Base-by-base conservation (phyloP, 2,888 invertebrate species). In the Temnothorax ravouxi region DNA sequence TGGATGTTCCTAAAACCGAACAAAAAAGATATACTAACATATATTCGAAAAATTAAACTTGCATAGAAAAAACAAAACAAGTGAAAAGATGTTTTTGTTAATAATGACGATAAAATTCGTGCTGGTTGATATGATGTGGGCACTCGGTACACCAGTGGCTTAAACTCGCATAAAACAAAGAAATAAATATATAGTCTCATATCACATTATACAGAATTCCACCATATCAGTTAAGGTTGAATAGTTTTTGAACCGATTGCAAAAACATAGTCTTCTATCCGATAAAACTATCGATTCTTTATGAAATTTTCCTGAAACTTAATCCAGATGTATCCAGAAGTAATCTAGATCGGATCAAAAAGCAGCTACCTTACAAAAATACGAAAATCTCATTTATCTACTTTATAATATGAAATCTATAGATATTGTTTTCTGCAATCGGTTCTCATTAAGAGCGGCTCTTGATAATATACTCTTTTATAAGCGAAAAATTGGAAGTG, bases 221-320 rank as follows among this genome's bases (percentile, higher is more conserved):
- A 34, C 62, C 75, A 75, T 75, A 74, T 75, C 61, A 75, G 62
- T 75, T 47, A 62, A 75, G 47, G 44, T 75, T 61, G 21, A 75
- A 75, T 75, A 62, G 25, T 62, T 75, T 75, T 62, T 6, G 41
- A 72, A 72, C 56, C 44, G 44, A 75, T 75, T 61, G 62, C n/a
- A 75, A 61, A 75, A 61, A 74, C n/a, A 44, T 29, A 41, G 29
- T 61, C 29, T 62, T 44, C 29, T 61, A 9, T 29, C 4, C 59
- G 29, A 61, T 18, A 47, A n/a, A 47, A n/a, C 6, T 41, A 44
- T 29, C 34, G 13, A 75, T 34, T 62, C 4, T 21, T 47, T 47
- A 47, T 29, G 13, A 44, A 44, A 47, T 25, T 41, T 38, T 54
- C 4, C 15, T 13, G 0, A n/a, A 74, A 44, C 13, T 44, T 25